Evolutionary conservation across 2,113 vertebrate species (phyloP).

Genomic region (Athene cunicularia): DNA sequence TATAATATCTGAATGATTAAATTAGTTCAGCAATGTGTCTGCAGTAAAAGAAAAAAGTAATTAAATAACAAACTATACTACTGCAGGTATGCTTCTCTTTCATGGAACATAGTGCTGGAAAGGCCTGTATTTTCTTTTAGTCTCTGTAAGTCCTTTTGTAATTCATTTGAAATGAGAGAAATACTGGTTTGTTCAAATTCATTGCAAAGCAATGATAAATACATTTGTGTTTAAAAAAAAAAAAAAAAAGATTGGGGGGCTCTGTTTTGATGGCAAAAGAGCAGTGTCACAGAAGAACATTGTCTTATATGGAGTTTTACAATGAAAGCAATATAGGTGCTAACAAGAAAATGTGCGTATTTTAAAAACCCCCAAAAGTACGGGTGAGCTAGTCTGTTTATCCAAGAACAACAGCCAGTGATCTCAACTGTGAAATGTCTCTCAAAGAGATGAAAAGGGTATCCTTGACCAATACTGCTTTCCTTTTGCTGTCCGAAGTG

Average conservation of each 20-base stretch:
- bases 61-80: neutral
- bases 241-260: no score
- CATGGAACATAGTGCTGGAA: neutral
- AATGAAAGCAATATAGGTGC: neutral
- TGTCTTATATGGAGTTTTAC: neutral
- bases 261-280: neutral
- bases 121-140: neutral
- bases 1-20: neutral
- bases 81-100: neutral
- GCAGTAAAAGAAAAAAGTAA: neutral
- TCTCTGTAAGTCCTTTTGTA: neutral
- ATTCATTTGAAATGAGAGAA: neutral
- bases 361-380: neutral
- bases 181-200: neutral
- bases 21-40: neutral
- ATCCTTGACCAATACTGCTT: neutral
- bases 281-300: neutral
- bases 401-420: neutral
- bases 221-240: neutral
- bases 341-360: neutral
- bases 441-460: neutral
- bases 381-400: neutral
- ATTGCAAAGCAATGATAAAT: neutral
- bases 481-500: neutral
- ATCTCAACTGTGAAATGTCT: neutral